Conservation (phyloP, 2,797 vertebrate genomes). For the Hydrophis major region DNA sequence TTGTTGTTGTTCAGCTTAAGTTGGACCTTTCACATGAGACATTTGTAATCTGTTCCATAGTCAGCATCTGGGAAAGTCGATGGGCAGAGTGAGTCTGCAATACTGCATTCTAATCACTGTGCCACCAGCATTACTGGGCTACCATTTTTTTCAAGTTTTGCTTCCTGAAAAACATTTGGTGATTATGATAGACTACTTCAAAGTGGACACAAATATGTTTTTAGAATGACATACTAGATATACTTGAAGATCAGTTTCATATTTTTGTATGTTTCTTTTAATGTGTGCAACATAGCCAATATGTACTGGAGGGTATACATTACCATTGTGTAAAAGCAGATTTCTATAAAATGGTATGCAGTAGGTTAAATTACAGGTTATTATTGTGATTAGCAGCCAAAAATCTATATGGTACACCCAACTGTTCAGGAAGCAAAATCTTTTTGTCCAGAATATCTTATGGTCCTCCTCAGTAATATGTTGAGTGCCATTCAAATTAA, state of each 20-base stretch:
- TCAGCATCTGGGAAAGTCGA: background rate
- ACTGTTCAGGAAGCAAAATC: too few species aligned
- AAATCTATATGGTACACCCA: too few species aligned
- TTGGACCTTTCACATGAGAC: background rate
- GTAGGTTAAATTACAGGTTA: too few species aligned
- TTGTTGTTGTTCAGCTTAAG: background rate
- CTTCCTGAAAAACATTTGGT: background rate
- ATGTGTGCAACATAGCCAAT: background rate
- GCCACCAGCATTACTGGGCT: background rate
- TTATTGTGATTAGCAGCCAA: too few species aligned
- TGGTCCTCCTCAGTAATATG: background rate
- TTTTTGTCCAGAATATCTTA: background rate
- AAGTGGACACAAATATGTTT: background rate
- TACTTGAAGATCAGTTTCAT: background rate
- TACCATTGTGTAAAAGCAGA: background rate
- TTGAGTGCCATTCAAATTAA: background rate
- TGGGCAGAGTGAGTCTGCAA: background rate
- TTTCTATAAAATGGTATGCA: too few species aligned
- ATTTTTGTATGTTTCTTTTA: background rate
- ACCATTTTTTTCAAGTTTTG: background rate
- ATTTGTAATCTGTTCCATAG: background rate
- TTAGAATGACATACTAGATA: background rate
- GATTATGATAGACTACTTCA: background rate
- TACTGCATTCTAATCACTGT: background rate
- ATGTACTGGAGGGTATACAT: background rate